Conservation (phyloP, 2,113 vertebrate species). For the Callipepla squamata region DNA sequence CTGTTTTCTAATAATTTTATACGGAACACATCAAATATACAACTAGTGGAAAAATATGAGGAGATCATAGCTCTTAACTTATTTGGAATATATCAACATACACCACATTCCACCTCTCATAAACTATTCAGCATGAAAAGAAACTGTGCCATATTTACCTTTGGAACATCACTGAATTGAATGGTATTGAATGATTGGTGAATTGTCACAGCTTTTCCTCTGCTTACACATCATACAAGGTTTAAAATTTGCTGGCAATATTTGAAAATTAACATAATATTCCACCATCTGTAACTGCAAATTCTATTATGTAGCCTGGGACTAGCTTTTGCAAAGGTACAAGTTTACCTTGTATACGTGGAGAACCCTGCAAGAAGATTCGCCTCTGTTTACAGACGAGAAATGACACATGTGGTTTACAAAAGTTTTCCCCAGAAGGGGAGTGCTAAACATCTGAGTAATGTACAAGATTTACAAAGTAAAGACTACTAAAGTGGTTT, state of each 20-base stretch:
- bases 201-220: background rate
- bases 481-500: conserved; percentile 25
- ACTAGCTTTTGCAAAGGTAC: background rate
- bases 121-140: background rate
- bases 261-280: background rate
- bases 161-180: background rate
- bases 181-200: background rate
- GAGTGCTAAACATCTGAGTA: background rate
- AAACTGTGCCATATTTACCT: background rate
- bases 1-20: background rate
- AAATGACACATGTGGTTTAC: background rate
- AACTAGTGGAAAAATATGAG: background rate
- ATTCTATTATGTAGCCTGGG: background rate
- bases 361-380: background rate
- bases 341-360: background rate
- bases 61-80: background rate
- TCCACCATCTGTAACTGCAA: background rate
- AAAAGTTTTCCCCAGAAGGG: conserved; percentile 20
- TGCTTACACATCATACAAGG: background rate
- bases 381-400: background rate
- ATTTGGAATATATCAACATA: background rate
- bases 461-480: conserved; percentile 36
- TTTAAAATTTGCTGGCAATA: background rate
- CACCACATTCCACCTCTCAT: background rate
- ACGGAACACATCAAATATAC: background rate